Evolutionary conservation across 2,113 vertebrate species (phyloP), one percentile per base, ranked within the genome.

Genomic region (Neotoma lepida): DNA sequence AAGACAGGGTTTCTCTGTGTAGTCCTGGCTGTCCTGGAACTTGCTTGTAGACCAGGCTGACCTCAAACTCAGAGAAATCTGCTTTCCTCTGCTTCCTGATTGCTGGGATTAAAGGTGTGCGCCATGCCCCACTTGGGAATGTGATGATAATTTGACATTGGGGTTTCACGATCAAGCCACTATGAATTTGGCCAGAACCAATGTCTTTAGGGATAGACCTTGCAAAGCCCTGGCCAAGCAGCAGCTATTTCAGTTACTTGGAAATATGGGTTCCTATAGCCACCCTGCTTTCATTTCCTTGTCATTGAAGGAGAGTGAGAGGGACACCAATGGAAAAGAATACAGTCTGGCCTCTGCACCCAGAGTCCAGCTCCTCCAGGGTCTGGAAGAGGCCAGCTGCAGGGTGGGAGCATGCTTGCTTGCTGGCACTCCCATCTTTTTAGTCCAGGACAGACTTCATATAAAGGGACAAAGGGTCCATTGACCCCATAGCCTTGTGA

Each of bases 401-500:
- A 49, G 63, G 41, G 15, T 4, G 61, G 41, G 66, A 68, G 5
- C 17, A 0, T 7, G 66, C 74, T 44, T 24, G 49, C 92, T 85
- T 80, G 49, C 92, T 89, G 78, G 56, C 82, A 56, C 66, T 58
- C 76, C 28, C 12, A 18, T 76, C 91, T 94, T 73, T 92, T 88
- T 61, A 84, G 76, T 30, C 10, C 9, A 73, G 70, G n/a, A 61
- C 28, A 77, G 92, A 80, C 85, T 93, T 85, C 2, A 13, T 88
- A 87, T 24, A 89, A 81, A 96, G 68, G 90, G 94, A 98, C 98
- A 98, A 97, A 97, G 93, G 84, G 58, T 85, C 93, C 93, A 95
- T 97, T 98, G 97, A 98, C 24, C 93, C 77, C 39, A 4, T 88
- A 76, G 77, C 93, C 96, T 96, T 97, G 89, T 96, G 56, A 97